Evolutionary conservation across 2,113 vertebrate genomes (phyloP).

Genomic region (Noctilio leporinus): DNA sequence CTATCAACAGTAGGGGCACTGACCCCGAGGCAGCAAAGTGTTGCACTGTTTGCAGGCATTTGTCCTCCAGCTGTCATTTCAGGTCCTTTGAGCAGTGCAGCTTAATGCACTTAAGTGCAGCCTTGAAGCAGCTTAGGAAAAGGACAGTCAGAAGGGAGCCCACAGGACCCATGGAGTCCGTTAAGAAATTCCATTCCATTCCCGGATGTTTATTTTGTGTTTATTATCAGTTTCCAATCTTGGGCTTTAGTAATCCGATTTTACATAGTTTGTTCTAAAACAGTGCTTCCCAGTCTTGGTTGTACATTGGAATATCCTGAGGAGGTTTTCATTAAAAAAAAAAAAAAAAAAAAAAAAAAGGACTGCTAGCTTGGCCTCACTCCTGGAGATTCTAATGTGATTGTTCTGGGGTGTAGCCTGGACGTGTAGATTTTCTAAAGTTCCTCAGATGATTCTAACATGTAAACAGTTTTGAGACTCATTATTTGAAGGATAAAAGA

Average conservation of each 20-base stretch:
- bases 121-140: not conserved
- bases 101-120: too few relatives aligned
- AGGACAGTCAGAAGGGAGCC: not conserved
- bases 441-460: slow-evolving; percentile 20
- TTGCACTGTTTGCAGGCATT: not conserved
- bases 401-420: slow-evolving; percentile 10
- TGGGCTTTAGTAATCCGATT: not conserved
- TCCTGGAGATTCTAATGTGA: slow-evolving; percentile 49
- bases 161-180: not conserved
- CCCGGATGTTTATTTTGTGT: not conserved
- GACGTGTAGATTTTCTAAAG: slow-evolving; percentile 32
- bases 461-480: slow-evolving; percentile 24
- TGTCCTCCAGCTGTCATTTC: not conserved
- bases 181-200: not conserved
- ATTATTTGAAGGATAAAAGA: not conserved
- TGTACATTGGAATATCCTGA: not conserved
- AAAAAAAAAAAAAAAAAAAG: not conserved
- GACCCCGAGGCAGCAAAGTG: not conserved
- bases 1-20: not conserved
- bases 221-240: slow-evolving; percentile 17
- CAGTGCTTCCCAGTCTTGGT: slow-evolving; percentile 2
- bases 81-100: not conserved
- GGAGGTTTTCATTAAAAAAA: not conserved
- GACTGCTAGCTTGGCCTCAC: not conserved
- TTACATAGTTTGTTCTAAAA: slow-evolving; percentile 31